Conservation (phyloP, 1,140 invertebrate species). For the Macrotrachela quadricornifera region DNA sequence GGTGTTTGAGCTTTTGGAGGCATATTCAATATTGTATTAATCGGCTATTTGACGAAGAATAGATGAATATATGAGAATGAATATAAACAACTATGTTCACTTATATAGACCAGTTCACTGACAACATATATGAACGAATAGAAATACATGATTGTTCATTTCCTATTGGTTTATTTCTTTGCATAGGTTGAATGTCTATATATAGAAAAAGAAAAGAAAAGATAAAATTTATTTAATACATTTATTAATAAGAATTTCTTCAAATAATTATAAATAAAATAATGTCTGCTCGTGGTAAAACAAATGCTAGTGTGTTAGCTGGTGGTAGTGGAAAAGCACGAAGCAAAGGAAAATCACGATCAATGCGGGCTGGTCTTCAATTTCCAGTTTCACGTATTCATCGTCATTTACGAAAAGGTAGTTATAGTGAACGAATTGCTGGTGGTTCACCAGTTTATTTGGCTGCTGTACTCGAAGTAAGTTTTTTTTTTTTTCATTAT, state of each 20-base stretch:
- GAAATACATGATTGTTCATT: no score
- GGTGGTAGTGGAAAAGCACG: slow-evolving; percentile 36
- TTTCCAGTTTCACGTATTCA: slow-evolving; percentile 44
- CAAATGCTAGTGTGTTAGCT: no score
- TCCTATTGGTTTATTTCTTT: no score
- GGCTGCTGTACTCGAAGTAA: slow-evolving; percentile 21
- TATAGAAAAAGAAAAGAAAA: no score
- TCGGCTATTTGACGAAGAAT: no score
- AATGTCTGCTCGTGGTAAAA: slow-evolving; percentile 27
- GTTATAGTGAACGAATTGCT: slow-evolving; percentile 44
- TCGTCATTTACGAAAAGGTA: slow-evolving; percentile 35
- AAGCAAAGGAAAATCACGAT: slow-evolving; percentile 36
- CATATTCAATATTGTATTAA: background rate
- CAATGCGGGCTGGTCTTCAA: slow-evolving; percentile 42
- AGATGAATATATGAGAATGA: background rate
- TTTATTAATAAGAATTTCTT: no score
- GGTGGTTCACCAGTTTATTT: slow-evolving; percentile 27
- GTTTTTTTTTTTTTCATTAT: no score
- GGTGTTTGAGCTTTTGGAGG: slow-evolving; percentile 1
- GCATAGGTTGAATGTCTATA: no score
- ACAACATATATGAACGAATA: no score
- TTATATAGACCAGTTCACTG: no score
- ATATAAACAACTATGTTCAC: background rate
- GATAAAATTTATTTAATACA: no score
- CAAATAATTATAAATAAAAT: background rate